A percentile compares a stretch with the other conserved stretches of the same genome.
These are phyloP conservation scores for Leistus spinibarbis DNA, from an alignment of 2,888 invertebrate genomes.

Conservation along the genomic window DNA sequence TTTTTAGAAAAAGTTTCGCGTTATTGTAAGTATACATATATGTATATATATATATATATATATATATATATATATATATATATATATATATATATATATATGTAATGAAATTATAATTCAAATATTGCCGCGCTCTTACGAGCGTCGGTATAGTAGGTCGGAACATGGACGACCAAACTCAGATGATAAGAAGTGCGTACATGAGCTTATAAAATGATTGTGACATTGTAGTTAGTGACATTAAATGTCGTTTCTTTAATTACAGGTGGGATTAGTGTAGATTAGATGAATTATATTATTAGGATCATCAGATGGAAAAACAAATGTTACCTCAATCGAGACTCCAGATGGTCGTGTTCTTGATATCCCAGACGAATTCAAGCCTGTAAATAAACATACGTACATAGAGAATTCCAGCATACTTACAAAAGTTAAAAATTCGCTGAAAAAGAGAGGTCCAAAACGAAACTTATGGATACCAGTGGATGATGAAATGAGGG, in stretches of 20 bases:
- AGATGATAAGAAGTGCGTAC: not conserved
- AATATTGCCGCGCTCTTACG: not conserved
- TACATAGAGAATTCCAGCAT: constrained; percentile 4
- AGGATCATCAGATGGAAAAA: too few species aligned
- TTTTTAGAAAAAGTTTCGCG: too few species aligned
- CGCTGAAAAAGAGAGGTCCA: constrained; percentile 18
- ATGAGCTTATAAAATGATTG: not conserved
- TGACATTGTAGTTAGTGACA: not conserved
- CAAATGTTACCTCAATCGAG: too few species aligned
- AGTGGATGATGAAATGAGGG: constrained; percentile 9
- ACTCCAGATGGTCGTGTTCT: not conserved
- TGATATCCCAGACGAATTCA: constrained; percentile 13
- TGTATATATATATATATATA: too few species aligned
- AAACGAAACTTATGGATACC: constrained; percentile 19
- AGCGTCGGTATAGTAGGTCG: not conserved
- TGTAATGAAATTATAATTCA: not conserved
- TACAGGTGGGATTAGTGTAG: not conserved
- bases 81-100: not conserved
- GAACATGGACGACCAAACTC: not conserved
- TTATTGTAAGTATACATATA: too few species aligned
- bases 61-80: too few species aligned
- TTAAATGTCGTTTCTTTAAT: constrained; percentile 1
- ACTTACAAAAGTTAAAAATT: constrained; percentile 12
- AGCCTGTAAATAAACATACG: constrained; percentile 17
- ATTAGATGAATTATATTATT: not conserved